These are phyloP conservation scores for Xanthia icteritia DNA, from an alignment of 2,888 invertebrate genomes.

Conservation along the genomic window DNA sequence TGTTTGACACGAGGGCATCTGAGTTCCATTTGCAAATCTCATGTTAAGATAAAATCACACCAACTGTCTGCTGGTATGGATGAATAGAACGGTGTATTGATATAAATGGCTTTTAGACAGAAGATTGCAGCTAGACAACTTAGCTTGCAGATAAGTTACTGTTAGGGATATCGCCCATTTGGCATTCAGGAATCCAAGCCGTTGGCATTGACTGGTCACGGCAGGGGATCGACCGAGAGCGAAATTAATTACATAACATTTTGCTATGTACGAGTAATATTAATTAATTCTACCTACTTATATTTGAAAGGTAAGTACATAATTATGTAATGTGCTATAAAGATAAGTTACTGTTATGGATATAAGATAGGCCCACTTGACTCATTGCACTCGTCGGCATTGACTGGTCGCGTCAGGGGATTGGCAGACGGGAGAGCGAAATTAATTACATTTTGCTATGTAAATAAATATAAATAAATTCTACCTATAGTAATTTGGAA, in stretches of 20 bases:
- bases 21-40: constrained; percentile 32
- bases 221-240: background rate
- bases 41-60: constrained; percentile 20
- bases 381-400: no score
- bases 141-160: constrained; percentile 26
- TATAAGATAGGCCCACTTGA: no score
- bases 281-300: background rate
- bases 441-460: no score
- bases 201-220: constrained; percentile 41
- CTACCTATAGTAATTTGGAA: no score
- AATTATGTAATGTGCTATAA: background rate
- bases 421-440: no score
- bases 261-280: background rate
- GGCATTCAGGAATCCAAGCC: constrained; percentile 1
- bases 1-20: background rate
- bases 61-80: constrained; percentile 9
- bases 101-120: constrained; percentile 27
- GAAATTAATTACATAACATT: background rate
- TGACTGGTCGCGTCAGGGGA: no score
- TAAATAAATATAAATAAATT: no score
- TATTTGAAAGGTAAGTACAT: background rate
- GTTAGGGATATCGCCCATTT: constrained; percentile 32
- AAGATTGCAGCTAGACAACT: constrained; percentile 27
- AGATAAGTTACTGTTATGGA: no score
- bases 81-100: constrained; percentile 10